Conservation (phyloP, 2,113 vertebrate species). For the Hippocampus zosterae region DNA sequence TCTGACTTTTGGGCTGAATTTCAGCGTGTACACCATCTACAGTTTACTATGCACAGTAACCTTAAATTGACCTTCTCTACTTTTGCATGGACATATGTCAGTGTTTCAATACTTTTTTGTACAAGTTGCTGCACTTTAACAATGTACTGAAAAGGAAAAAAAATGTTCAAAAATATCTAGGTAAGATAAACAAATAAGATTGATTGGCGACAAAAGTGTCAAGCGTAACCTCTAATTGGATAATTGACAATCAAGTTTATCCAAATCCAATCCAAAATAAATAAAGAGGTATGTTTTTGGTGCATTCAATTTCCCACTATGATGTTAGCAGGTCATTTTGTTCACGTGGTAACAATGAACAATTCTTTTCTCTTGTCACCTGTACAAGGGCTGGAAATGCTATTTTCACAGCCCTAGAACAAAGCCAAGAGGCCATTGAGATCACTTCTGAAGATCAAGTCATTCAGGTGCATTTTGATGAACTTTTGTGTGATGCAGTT, state of each 20-base stretch:
- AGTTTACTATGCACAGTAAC: background rate
- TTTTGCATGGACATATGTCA: background rate
- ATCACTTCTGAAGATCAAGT: slow-evolving; percentile 95
- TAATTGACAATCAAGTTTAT: background rate
- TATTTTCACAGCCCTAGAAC: slow-evolving; percentile 93
- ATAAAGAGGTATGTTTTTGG: background rate
- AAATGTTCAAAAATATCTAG: background rate
- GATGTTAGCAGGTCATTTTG: background rate
- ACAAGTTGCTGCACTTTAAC: background rate
- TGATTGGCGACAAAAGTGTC: background rate
- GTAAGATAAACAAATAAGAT: background rate
- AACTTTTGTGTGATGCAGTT: background rate
- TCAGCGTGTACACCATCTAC: background rate
- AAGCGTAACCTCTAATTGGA: background rate
- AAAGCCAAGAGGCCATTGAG: slow-evolving; percentile 96
- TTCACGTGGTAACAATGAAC: slow-evolving; percentile 13
- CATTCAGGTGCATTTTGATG: slow-evolving; percentile 83
- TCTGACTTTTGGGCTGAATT: background rate
- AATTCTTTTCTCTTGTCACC: slow-evolving; percentile 17
- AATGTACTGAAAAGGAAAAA: background rate
- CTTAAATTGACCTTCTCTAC: background rate
- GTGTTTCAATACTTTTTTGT: background rate
- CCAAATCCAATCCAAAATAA: too few relatives aligned
- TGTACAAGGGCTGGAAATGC: slow-evolving; percentile 86
- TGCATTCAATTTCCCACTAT: background rate